phyloP scores from a whole-genome alignment of 2,797 vertebrate genomes.

The Denticeps clupeoides region DNA sequence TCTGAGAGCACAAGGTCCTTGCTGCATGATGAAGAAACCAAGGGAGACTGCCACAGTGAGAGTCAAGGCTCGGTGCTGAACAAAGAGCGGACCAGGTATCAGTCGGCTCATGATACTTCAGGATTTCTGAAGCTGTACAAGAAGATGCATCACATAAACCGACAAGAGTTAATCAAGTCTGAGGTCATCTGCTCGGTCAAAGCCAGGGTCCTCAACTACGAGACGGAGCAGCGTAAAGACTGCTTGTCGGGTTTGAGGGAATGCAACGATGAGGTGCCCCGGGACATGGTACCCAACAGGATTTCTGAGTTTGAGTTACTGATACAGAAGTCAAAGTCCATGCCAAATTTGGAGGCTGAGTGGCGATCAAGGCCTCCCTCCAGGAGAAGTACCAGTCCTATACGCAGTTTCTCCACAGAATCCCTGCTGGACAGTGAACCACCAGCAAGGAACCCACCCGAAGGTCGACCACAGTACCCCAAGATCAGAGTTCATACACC shows the following conservation, averaged over 20 bases:
- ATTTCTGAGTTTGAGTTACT: slow-evolving; percentile 77
- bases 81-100: slow-evolving; percentile 36
- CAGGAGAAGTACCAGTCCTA: slow-evolving; percentile 44
- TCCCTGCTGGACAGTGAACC: slow-evolving; percentile 68
- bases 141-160: slow-evolving; percentile 80
- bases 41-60: slow-evolving; percentile 33
- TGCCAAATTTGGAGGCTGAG: slow-evolving; percentile 71
- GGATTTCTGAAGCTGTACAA: slow-evolving; percentile 78
- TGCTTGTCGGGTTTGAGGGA: slow-evolving; percentile 32
- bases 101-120: slow-evolving; percentile 61
- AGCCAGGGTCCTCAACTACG: slow-evolving; percentile 69
- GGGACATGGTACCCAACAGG: slow-evolving; percentile 74
- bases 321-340: slow-evolving; percentile 79
- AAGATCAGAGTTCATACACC: slow-evolving; percentile 55
- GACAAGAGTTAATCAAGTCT: slow-evolving; percentile 65
- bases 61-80: neutral
- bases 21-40: slow-evolving; percentile 39
- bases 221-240: slow-evolving; percentile 54
- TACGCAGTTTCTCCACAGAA: slow-evolving; percentile 68
- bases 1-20: slow-evolving; percentile 67
- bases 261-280: slow-evolving; percentile 64
- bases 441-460: slow-evolving; percentile 45
- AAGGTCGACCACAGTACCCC: slow-evolving; percentile 43
- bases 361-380: slow-evolving; percentile 42
- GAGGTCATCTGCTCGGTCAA: slow-evolving; percentile 74